Percentiles rank a stretch among this genome's conserved stretches.
phyloP scores from a whole-genome alignment of 1,140 invertebrate genomes.

The Euura lappo region DNA sequence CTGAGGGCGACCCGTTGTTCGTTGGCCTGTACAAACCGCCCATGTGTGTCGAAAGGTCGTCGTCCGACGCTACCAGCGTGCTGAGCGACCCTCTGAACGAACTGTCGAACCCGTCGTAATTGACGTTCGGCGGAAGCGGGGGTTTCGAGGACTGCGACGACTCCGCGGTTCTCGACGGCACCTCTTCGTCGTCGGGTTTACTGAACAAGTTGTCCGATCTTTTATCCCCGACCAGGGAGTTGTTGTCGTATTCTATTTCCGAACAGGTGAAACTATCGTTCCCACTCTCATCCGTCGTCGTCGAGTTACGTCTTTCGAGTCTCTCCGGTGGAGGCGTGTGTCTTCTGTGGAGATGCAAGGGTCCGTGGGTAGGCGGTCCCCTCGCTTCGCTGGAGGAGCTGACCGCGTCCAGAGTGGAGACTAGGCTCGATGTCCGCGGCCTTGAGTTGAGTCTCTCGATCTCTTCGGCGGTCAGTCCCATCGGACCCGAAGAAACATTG shows the following conservation, averaged over 20 bases:
- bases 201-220: constrained; percentile 71
- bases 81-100: constrained; percentile 92
- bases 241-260: constrained; percentile 96
- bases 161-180: constrained; percentile 46
- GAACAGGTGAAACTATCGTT: constrained; percentile 98
- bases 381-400: constrained; percentile 89
- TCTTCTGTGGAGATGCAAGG: constrained; percentile 66
- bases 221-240: constrained; percentile 81
- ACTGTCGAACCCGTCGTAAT: constrained; percentile 91
- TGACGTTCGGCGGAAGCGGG: constrained; percentile 69
- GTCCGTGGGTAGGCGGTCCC: constrained; percentile 63
- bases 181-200: constrained; percentile 71
- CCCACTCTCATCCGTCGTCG: constrained; percentile 92
- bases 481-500: constrained; percentile 67
- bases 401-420: constrained; percentile 90
- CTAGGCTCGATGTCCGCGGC: constrained; percentile 85
- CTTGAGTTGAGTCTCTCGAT: constrained; percentile 89
- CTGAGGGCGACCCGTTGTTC: constrained; percentile 75
- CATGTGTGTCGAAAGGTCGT: constrained; percentile 80
- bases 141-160: constrained; percentile 64
- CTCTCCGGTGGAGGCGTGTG: constrained; percentile 73
- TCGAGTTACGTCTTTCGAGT: constrained; percentile 74
- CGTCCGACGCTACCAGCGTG: constrained; percentile 90
- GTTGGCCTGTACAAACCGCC: constrained; percentile 76
- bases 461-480: constrained; percentile 91